A percentile compares a stretch with the other conserved stretches of the same genome.
phyloP scores from a whole-genome alignment of 2,113 vertebrate genomes.

The Haemorhous mexicanus region DNA sequence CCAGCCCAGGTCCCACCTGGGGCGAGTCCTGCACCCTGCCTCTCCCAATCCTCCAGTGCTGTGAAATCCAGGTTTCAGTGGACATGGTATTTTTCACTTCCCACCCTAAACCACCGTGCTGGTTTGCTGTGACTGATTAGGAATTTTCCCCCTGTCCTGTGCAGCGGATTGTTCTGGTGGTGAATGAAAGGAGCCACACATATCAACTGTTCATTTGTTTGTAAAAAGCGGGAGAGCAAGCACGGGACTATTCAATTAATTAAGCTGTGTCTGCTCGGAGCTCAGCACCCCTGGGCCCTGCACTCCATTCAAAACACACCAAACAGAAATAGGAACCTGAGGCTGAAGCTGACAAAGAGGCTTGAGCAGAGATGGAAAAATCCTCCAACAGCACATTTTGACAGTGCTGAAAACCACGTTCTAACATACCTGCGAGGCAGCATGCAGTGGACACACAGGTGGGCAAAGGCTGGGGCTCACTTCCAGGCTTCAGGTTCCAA shows the following conservation, averaged over 20 bases:
- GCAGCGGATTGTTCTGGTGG: not conserved
- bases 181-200: not conserved
- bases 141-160: not conserved
- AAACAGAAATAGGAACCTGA: not conserved
- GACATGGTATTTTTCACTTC: not conserved
- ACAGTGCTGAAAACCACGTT: fast-evolving
- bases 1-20: fast-evolving
- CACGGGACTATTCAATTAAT: not conserved
- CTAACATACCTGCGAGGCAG: not conserved
- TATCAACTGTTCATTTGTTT: not conserved
- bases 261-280: not conserved
- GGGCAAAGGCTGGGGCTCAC: not conserved
- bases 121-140: not conserved
- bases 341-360: not conserved
- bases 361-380: not conserved
- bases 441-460: fast-evolving
- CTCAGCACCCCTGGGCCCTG: not conserved
- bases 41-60: fast-evolving
- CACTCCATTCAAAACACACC: fast-evolving
- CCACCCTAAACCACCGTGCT: not conserved
- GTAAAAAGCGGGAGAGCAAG: not conserved
- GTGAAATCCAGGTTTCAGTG: not conserved
- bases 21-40: fast-evolving
- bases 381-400: not conserved
- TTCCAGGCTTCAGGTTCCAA: not conserved